Percentiles rank a stretch among this genome's conserved stretches.
phyloP scores from a whole-genome alignment of 2,797 vertebrate genomes.

The Poeciliopsis paucimaculata region DNA sequence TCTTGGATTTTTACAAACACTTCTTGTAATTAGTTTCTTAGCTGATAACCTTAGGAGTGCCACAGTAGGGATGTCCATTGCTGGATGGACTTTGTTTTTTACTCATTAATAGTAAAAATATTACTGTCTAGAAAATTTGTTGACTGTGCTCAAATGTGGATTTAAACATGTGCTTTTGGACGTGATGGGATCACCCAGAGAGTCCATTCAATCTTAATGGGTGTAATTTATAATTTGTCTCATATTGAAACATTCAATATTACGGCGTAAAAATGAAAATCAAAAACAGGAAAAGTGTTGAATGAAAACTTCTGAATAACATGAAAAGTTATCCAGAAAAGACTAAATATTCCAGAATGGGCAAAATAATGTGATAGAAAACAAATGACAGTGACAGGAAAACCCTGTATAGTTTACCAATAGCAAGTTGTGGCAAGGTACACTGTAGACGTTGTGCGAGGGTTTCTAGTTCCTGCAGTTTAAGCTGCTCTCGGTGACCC shows the following conservation, averaged over 20 bases:
- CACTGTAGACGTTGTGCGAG: slow-evolving; percentile 97
- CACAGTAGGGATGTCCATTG: background rate
- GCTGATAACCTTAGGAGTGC: too few species aligned
- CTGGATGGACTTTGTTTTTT: background rate
- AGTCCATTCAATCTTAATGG: background rate
- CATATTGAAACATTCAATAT: background rate
- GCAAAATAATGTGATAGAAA: slow-evolving; percentile 65
- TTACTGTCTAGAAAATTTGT: background rate
- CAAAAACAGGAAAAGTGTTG: too few species aligned
- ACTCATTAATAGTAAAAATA: background rate
- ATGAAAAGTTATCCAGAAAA: background rate
- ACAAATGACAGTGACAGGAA: background rate
- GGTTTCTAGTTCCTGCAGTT: slow-evolving; percentile 98
- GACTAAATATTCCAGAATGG: background rate
- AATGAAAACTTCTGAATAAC: too few species aligned
- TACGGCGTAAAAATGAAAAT: too few species aligned
- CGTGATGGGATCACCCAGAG: background rate
- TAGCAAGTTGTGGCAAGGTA: slow-evolving; percentile 97
- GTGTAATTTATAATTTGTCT: background rate
- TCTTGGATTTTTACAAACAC: background rate
- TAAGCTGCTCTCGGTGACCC: slow-evolving; percentile 96
- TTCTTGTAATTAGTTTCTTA: too few species aligned
- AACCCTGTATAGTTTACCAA: slow-evolving; percentile 79
- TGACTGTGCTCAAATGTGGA: background rate
- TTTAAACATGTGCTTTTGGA: background rate